Conservation (phyloP, 2,888 invertebrate genomes). For the Thecocarcelia acutangulata region DNA sequence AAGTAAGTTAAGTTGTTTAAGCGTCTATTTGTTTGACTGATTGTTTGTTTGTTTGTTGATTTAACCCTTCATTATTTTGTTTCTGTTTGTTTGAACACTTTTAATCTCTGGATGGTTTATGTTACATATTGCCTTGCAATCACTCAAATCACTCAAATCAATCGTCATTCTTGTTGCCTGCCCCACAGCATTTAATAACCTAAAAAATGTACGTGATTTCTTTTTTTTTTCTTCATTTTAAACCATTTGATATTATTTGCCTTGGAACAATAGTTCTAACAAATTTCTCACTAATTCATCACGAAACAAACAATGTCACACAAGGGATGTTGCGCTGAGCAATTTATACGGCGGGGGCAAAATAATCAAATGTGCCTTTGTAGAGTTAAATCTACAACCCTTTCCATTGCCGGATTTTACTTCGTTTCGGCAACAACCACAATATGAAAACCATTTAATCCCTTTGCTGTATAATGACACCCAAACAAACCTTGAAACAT, state of each 20-base stretch:
- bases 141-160: conserved; percentile 61
- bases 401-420: conserved; percentile 21
- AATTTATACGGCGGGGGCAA: conserved; percentile 21
- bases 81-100: conserved; percentile 66
- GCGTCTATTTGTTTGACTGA: conserved; percentile 46
- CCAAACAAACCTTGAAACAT: conserved; percentile 53
- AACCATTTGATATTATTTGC: conserved; percentile 19
- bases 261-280: conserved; percentile 63
- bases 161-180: conserved; percentile 40
- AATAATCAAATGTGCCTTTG: conserved; percentile 55
- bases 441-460: conserved; percentile 55
- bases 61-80: conserved; percentile 69
- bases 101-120: conserved; percentile 62
- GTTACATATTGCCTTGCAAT: conserved; percentile 57
- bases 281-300: conserved; percentile 67
- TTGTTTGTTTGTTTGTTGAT: conserved; percentile 64
- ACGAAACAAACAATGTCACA: conserved; percentile 41
- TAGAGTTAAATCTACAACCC: conserved; percentile 59
- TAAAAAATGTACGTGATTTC: conserved; percentile 52
- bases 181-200: conserved; percentile 49
- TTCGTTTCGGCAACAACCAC: conserved; percentile 38
- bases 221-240: not conserved
- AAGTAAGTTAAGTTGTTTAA: conserved; percentile 46
- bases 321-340: conserved; percentile 29
- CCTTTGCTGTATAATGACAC: conserved; percentile 65